Base-by-base conservation (phyloP, 2,797 vertebrate species). In the Gobionotothen gibberifrons region DNA sequence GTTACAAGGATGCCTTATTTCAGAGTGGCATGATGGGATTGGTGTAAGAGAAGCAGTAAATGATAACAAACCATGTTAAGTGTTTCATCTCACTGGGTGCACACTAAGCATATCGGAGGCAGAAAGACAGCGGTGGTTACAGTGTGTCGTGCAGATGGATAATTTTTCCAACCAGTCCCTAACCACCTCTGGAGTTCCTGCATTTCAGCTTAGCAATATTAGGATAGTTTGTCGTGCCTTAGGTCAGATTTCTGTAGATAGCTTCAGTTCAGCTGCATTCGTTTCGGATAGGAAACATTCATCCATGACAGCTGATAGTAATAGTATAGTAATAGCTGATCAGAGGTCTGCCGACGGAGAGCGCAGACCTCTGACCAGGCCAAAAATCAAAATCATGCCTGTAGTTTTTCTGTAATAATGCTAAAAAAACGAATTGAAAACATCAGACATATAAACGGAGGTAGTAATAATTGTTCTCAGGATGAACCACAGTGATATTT, bases 181-280 rank as follows among this genome's bases (percentile, higher is more conserved):
- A 81, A 70, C n/a, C 58, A 9, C n/a, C 52, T 26, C 40, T 76
- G 36, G 19, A 64, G 39, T 72, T 77, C 79, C 59, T 69, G 63
- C 39, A 13, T 78, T 52, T 78, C 17, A 43, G 36, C 47, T 58
- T 15, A 22, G 53, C 36, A 16, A 51, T 39, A 42, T 67, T 51
- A 46, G 17, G 1, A 47, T 19, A 19, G 22, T 60, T 49, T 39
- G 19, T 59, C 63, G 72, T 85, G 74, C 65, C 54, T 85, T 74
- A 49, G 56, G 26, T 72, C 60, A 62, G 52, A 73, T 43, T 58
- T 60, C 12, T n/a, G 58, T 40, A 42, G 54, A 55, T 55, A 52
- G 51, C 66, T 73, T 77, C 12, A 53, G n/a, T 39, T 82, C 22
- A 7, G 49, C 63, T 70, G 42, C 42, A 12, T 56, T 81, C 9